These are phyloP conservation scores for Axis porcinus DNA, from an alignment of 2,113 vertebrate genomes.

Conservation along the genomic window DNA sequence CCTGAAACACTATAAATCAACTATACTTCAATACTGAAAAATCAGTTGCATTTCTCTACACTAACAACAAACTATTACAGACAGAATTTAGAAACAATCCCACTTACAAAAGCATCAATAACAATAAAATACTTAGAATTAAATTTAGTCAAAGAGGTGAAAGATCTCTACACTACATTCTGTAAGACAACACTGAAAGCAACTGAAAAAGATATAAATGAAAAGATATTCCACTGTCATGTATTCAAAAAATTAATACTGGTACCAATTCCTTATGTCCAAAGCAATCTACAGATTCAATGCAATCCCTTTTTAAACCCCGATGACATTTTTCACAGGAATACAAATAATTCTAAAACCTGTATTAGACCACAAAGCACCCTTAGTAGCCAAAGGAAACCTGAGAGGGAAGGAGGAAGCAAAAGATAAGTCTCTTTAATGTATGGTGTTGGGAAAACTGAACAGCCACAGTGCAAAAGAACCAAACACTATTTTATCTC, in stretches of 20 bases:
- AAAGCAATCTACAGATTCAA: neutral
- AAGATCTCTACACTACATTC: neutral
- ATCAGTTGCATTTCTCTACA: neutral
- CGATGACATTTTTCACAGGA: neutral
- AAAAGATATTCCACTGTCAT: neutral
- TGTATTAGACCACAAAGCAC: neutral
- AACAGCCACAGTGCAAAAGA: neutral
- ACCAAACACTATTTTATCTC: neutral
- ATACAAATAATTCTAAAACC: neutral
- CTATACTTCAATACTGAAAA: neutral
- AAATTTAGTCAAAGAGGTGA: neutral
- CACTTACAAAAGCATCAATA: neutral
- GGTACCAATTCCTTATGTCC: neutral
- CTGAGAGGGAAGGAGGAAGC: neutral
- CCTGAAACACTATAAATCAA: neutral
- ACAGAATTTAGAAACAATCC: neutral
- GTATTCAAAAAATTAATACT: neutral
- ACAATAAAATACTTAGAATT: neutral
- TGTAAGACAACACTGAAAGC: neutral
- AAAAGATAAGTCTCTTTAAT: neutral
- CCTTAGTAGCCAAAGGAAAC: neutral
- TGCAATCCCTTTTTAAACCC: neutral
- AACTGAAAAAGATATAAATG: neutral
- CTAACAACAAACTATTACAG: neutral
- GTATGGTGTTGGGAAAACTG: neutral